Evolutionary conservation across 2,888 invertebrate species (phyloP).

Genomic region (Eilema depressum): DNA sequence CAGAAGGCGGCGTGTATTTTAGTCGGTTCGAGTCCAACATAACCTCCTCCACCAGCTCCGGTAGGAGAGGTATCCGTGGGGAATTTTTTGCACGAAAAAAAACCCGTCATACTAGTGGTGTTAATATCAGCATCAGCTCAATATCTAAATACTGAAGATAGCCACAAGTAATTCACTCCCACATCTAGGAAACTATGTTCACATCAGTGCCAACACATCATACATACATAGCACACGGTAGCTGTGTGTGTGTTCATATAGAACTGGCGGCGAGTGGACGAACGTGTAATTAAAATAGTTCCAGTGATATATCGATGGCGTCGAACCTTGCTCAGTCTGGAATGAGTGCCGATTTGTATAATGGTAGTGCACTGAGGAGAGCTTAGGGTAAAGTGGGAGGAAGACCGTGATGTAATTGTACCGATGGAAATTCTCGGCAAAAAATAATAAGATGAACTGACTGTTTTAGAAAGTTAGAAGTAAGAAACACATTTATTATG

Average conservation of each 20-base stretch:
- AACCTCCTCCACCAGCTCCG: no score
- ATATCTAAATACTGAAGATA: neutral
- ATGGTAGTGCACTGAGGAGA: neutral
- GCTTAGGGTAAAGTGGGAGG: neutral
- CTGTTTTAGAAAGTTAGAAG: no score
- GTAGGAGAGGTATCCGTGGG: no score
- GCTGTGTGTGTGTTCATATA: neutral
- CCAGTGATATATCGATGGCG: slow-evolving; percentile 44
- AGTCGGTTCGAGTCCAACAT: no score
- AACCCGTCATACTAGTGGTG: neutral
- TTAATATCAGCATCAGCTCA: neutral
- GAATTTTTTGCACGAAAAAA: no score
- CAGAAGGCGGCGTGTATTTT: no score
- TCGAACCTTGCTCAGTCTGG: slow-evolving; percentile 23
- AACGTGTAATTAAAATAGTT: slow-evolving; percentile 58
- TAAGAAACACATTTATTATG: no score
- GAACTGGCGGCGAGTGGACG: slow-evolving; percentile 23
- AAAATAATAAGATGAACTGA: no score
- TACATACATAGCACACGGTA: neutral
- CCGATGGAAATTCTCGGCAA: no score
- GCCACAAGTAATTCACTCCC: neutral
- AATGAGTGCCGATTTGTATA: neutral
- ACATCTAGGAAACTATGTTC: neutral
- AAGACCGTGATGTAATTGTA: no score
- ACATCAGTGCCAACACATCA: neutral